These are phyloP conservation scores for Cherax quadricarinatus DNA, from an alignment of 1,140 invertebrate genomes.

Conservation along the genomic window DNA sequence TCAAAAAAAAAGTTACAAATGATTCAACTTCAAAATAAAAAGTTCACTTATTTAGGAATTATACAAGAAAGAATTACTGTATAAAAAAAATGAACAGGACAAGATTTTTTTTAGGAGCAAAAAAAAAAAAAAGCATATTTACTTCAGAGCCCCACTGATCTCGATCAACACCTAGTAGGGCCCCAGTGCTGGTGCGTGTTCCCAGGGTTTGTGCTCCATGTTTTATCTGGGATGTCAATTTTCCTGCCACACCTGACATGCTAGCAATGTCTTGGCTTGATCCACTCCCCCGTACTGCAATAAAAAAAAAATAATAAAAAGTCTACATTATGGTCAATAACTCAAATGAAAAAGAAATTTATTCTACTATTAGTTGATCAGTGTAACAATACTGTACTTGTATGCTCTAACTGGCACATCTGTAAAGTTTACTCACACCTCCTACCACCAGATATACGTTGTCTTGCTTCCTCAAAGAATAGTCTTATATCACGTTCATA, in stretches of 20 bases:
- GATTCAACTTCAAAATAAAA: no score
- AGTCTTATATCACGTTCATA: conserved; percentile 89
- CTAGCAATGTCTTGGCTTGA: conserved; percentile 76
- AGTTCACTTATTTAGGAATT: no score
- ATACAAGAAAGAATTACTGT: background rate
- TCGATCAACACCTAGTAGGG: conserved; percentile 81
- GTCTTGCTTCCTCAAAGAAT: conserved; percentile 87
- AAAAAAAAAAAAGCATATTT: background rate
- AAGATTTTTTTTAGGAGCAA: background rate
- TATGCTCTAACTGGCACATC: background rate
- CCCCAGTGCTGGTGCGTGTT: conserved; percentile 60
- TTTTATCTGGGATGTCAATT: conserved; percentile 74
- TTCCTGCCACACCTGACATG: conserved; percentile 74
- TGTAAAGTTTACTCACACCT: conserved; percentile 31
- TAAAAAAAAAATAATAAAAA: background rate
- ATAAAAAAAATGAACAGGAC: background rate
- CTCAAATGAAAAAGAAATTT: no score
- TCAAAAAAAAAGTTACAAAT: no score
- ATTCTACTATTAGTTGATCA: no score
- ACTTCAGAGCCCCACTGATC: conserved; percentile 80
- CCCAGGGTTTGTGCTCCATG: conserved; percentile 74
- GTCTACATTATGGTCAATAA: no score
- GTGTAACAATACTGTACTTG: background rate
- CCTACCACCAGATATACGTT: conserved; percentile 74
- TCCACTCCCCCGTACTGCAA: conserved; percentile 74